phyloP scores from a whole-genome alignment of 2,888 invertebrate genomes.

The Parnassius smintheus region DNA sequence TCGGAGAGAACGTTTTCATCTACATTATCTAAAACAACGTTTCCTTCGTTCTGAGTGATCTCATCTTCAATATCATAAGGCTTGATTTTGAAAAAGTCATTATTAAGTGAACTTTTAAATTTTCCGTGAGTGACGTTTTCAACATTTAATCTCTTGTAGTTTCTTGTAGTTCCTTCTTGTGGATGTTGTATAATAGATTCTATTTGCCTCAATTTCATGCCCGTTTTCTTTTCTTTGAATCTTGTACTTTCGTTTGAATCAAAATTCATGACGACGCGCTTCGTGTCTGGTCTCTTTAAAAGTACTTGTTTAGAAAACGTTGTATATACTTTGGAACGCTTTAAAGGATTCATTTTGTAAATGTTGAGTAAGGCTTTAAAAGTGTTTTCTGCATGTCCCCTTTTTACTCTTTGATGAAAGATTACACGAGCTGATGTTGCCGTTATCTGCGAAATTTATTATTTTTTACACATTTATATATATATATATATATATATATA shows the following conservation, averaged over 20 bases:
- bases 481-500: too few species aligned
- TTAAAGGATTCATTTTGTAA: slow-evolving; percentile 63
- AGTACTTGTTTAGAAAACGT: slow-evolving; percentile 52
- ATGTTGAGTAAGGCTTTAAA: slow-evolving; percentile 56
- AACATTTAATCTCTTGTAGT: slow-evolving; percentile 31
- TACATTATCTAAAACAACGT: slow-evolving; percentile 11
- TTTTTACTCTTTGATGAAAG: slow-evolving; percentile 31
- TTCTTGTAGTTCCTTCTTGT: slow-evolving; percentile 30
- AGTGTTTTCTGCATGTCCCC: slow-evolving; percentile 40
- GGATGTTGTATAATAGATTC: slow-evolving; percentile 31
- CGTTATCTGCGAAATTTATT: slow-evolving; percentile 13
- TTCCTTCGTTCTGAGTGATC: slow-evolving; percentile 6
- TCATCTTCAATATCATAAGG: slow-evolving; percentile 9
- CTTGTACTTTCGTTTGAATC: slow-evolving; percentile 52
- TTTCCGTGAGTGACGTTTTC: slow-evolving; percentile 38
- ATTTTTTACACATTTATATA: too few species aligned
- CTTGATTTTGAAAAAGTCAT: slow-evolving; percentile 16
- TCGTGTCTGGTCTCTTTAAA: slow-evolving; percentile 39
- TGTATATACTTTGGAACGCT: slow-evolving; percentile 53
- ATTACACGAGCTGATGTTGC: neutral
- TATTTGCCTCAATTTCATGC: slow-evolving; percentile 43
- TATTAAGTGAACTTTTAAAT: slow-evolving; percentile 6
- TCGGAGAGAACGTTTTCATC: slow-evolving; percentile 1
- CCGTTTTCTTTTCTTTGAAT: slow-evolving; percentile 39
- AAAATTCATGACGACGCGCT: slow-evolving; percentile 41